Percentiles rank a stretch among this genome's conserved stretches.
Evolutionary conservation across 1,140 invertebrate species (phyloP).

Genomic region (Pectinophora gossypiella): DNA sequence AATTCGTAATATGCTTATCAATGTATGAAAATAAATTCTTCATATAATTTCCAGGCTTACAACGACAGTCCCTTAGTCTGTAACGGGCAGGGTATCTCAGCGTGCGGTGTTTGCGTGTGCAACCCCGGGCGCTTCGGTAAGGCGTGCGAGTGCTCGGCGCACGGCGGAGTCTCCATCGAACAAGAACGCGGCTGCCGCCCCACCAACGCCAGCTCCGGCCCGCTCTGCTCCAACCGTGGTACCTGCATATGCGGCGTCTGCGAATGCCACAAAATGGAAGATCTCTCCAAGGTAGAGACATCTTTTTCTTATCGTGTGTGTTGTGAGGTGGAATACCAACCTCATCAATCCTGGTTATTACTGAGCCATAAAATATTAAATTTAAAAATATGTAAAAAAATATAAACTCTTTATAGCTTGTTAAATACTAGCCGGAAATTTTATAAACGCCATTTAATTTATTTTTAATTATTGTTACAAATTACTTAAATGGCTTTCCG

Average conservation of each 20-base stretch:
- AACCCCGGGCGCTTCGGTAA: conserved; percentile 86
- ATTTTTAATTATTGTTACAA: too few relatives aligned
- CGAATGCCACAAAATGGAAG: conserved; percentile 79
- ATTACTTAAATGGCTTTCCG: too few relatives aligned
- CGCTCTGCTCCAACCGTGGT: conserved; percentile 86
- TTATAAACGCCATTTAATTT: too few relatives aligned
- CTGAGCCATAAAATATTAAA: too few relatives aligned
- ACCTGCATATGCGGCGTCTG: conserved; percentile 89
- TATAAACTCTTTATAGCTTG: too few relatives aligned
- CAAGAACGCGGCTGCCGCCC: conserved; percentile 81
- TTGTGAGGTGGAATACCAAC: too few relatives aligned
- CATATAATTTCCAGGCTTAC: conserved; percentile 55
- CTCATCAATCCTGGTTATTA: too few relatives aligned
- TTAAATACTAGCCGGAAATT: too few relatives aligned
- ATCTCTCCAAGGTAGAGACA: conserved; percentile 48
- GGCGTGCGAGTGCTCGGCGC: conserved; percentile 89
- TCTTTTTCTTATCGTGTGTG: too few relatives aligned
- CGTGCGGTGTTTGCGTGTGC: conserved; percentile 94
- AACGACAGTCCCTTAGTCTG: conserved; percentile 76
- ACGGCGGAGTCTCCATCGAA: conserved; percentile 66
- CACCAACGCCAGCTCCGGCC: conserved; percentile 80
- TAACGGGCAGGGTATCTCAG: conserved; percentile 80
- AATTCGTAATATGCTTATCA: too few relatives aligned
- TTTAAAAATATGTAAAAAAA: too few relatives aligned
- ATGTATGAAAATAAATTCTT: too few relatives aligned